Base-by-base conservation (phyloP, 2,797 vertebrate species). In the Halcyon badia region DNA sequence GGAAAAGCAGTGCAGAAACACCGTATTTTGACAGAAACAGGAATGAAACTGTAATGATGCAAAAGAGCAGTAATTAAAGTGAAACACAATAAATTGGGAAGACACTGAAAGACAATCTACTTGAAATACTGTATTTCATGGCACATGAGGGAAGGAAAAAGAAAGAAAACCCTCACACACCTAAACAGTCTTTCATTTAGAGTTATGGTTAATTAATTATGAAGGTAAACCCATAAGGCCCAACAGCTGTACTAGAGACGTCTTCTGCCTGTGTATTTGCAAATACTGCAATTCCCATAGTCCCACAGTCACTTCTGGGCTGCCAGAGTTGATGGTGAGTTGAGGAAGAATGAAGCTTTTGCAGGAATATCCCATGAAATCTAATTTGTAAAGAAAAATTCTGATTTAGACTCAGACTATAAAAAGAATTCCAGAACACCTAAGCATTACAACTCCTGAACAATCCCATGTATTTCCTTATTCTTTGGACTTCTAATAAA, bases 11-110 rank as follows among this genome's bases (percentile, higher is more conserved):
- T 60, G 42, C 42, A 82, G 26, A 80, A 91, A 42, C 22, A 42
- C 26, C n/a, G 0, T 7, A 37, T 62, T 81, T 49, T 79, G 57
- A 72, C 44, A 81, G 70, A 93, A 88, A 76, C 11, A 24, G 58
- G 51, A 87, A 72, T 35, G 28, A 60, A 4, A 64, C 21, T 70
- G 28, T 48, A 83, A 84, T 42, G 66, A 88, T 91, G 44, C 64
- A 89, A 95, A 88, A 84, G 65, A 90, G 69, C 56, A 82, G 66
- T 30, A 95, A 94, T 88, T 95, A 88, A 83, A 94, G 56, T 22
- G 54, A 88, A 64, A 91, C 25, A 79, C 91, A 97, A 89, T 76
- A 91, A 82, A 90, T 0, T 33, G 77, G 13, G 58, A 76, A 93
- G 77, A 60, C 52, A 12, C 16, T 44, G 41, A 84, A 91, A 95